phyloP scores from a whole-genome alignment of 2,113 vertebrate species.

The Podiceps cristatus region DNA sequence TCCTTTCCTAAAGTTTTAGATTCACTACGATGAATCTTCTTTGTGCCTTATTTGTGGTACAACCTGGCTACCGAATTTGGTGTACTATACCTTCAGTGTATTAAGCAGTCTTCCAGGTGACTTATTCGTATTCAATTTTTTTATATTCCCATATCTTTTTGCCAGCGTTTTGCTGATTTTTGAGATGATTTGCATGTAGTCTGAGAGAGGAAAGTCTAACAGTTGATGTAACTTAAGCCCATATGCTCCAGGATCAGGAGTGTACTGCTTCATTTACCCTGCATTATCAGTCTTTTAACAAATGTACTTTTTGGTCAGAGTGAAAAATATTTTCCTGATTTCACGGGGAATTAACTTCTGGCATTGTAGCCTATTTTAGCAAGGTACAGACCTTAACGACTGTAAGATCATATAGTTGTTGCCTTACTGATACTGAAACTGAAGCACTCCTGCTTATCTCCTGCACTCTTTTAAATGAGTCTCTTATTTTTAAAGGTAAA shows the following conservation, averaged over 20 bases:
- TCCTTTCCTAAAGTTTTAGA: not conserved
- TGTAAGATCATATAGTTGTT: not conserved
- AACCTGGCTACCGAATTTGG: not conserved
- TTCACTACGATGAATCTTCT: not conserved
- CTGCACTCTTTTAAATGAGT: not conserved
- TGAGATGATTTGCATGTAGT: not conserved
- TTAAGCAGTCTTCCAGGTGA: not conserved
- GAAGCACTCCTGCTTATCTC: not conserved
- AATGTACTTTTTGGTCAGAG: not conserved
- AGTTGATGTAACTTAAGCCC: not conserved
- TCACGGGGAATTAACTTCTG: not conserved
- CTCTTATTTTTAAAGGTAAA: not conserved
- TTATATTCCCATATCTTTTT: not conserved
- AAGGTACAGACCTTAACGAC: not conserved
- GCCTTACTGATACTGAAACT: not conserved
- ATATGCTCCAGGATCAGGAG: not conserved
- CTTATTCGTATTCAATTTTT: not conserved
- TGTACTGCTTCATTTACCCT: not conserved
- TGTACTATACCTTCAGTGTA: not conserved
- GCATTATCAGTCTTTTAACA: not conserved
- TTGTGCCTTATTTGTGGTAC: not conserved
- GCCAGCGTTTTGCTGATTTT: not conserved
- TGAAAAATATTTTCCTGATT: not conserved
- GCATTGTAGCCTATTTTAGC: not conserved
- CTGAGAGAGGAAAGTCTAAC: not conserved